Evolutionary conservation across 2,797 vertebrate genomes (phyloP).

Genomic region (Lophotriccus pileatus): DNA sequence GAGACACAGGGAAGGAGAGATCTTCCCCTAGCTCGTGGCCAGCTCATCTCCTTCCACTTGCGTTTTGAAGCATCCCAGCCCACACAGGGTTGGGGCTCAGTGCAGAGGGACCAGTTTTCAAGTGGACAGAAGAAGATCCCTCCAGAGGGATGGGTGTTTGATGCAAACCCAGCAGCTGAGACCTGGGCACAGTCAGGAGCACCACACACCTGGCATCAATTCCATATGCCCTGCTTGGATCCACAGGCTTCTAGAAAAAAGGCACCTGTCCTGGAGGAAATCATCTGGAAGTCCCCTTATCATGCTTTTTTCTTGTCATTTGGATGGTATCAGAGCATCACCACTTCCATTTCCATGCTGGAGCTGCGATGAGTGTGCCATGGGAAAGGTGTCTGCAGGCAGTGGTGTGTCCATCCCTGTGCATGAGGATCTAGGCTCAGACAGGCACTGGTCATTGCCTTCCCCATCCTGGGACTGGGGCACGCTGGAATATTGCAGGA

Average conservation of each 20-base stretch:
- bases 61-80: background rate
- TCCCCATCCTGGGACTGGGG: background rate
- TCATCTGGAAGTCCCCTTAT: background rate
- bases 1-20: background rate
- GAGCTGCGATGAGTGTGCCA: background rate
- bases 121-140: background rate
- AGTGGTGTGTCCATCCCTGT: background rate
- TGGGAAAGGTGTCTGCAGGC: background rate
- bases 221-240: background rate
- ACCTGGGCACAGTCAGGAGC: background rate
- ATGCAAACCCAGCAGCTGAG: background rate
- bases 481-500: background rate
- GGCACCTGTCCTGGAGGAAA: background rate
- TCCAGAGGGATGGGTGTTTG: background rate
- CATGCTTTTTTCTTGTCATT: background rate
- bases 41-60: background rate
- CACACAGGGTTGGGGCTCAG: background rate
- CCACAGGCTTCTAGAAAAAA: background rate
- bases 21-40: background rate
- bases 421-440: background rate
- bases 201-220: background rate
- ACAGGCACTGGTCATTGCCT: accelerated
- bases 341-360: background rate
- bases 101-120: background rate
- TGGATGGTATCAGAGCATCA: background rate